phyloP scores from a whole-genome alignment of 53 echinoderm and acorn worm species.

The Apostichopus leukothele region DNA sequence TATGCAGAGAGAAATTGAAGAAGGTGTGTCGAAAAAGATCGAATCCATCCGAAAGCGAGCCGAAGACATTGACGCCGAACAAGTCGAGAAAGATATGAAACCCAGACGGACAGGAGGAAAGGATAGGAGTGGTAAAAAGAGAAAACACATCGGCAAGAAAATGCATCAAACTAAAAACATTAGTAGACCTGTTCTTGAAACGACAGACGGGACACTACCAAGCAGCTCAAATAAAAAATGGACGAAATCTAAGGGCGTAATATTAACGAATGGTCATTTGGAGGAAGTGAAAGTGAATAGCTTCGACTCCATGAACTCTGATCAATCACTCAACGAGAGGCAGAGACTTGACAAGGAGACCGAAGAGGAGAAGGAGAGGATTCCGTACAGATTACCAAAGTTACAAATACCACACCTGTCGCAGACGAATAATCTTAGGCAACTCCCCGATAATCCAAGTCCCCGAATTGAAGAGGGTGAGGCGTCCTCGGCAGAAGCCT shows the following conservation, averaged over 20 bases:
- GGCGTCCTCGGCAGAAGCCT: background rate
- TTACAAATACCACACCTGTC: background rate
- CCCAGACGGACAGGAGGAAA: background rate
- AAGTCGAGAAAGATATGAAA: background rate
- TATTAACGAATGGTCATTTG: too few relatives aligned
- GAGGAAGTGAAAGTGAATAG: too few relatives aligned
- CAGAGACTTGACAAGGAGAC: too few relatives aligned
- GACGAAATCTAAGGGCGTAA: background rate
- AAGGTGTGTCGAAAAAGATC: background rate
- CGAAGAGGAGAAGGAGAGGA: background rate
- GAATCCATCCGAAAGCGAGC: slow-evolving; percentile 22
- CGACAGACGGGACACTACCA: too few relatives aligned
- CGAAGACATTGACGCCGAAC: background rate
- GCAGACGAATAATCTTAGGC: background rate
- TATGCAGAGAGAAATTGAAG: background rate
- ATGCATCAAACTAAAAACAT: background rate
- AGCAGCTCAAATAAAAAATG: background rate
- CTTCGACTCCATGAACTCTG: too few relatives aligned
- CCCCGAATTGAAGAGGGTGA: background rate
- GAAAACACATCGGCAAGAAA: background rate
- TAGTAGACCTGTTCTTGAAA: background rate
- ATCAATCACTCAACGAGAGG: too few relatives aligned
- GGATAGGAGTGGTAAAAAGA: background rate
- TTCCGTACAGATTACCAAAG: slow-evolving; percentile 18
- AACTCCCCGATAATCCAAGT: background rate